Conservation (phyloP, 2,113 vertebrate genomes). For the Stigmatopora argus region DNA sequence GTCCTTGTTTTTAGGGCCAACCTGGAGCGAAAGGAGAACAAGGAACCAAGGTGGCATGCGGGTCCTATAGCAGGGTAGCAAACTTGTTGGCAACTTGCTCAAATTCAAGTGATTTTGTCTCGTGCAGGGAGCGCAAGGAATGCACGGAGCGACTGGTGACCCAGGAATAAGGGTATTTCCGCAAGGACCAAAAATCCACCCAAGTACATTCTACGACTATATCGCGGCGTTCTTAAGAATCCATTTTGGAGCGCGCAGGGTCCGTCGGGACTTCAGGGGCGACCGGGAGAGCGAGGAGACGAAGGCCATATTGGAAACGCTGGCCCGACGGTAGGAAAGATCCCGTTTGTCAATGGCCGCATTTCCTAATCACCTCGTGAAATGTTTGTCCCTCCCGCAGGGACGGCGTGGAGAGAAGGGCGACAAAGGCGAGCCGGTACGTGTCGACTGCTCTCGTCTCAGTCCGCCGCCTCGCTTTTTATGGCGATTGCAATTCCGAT, state of each 20-base stretch:
- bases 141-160: slow-evolving; percentile 73
- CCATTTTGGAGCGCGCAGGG: slow-evolving; percentile 61
- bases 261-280: slow-evolving; percentile 76
- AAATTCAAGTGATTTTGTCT: not conserved
- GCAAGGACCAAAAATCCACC: too few species aligned
- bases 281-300: slow-evolving; percentile 71
- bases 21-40: slow-evolving; percentile 62
- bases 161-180: slow-evolving; percentile 73
- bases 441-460: slow-evolving; percentile 23
- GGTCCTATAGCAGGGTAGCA: not conserved
- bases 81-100: not conserved
- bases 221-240: not conserved
- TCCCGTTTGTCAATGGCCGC: not conserved
- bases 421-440: slow-evolving; percentile 74
- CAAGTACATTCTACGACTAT: not conserved
- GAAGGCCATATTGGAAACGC: slow-evolving; percentile 74
- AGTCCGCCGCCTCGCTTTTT: slow-evolving; percentile 18
- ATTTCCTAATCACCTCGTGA: not conserved
- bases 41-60: slow-evolving; percentile 61
- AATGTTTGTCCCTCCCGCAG: slow-evolving; percentile 44
- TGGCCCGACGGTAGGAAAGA: slow-evolving; percentile 59
- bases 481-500: slow-evolving; percentile 30
- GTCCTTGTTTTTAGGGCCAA: slow-evolving; percentile 57
- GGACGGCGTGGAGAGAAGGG: slow-evolving; percentile 74
- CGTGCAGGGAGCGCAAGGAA: slow-evolving; percentile 76